phyloP scores from a whole-genome alignment of 1,140 invertebrate species.

The Lordiphosa collinella region DNA sequence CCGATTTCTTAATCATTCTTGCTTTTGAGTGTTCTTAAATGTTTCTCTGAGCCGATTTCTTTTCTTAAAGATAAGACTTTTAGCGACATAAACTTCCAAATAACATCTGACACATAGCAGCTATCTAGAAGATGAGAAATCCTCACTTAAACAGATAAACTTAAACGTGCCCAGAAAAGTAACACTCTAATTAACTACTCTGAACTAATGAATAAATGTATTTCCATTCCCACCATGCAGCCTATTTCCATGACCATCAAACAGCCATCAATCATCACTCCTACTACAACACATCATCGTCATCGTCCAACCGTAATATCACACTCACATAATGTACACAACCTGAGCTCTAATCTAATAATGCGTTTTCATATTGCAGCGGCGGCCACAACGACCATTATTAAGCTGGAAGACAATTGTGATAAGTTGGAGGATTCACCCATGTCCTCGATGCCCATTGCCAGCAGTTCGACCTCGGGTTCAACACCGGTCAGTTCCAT shows the following conservation, averaged over 20 bases:
- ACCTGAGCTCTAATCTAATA: neutral
- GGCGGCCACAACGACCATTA: constrained; percentile 24
- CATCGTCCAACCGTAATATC: constrained; percentile 57
- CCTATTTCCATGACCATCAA: constrained; percentile 64
- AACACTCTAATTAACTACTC: too few species aligned
- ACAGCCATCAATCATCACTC: constrained; percentile 47
- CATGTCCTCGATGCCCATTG: constrained; percentile 28
- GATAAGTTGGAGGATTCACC: constrained; percentile 54
- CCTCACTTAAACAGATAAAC: too few species aligned
- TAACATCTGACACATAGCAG: too few species aligned
- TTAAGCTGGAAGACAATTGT: constrained; percentile 47
- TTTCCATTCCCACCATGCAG: constrained; percentile 15
- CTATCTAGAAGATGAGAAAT: too few species aligned
- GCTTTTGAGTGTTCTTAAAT: too few species aligned
- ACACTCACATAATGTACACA: neutral
- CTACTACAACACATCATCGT: constrained; percentile 55
- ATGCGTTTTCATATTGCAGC: constrained; percentile 20
- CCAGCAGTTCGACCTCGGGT: constrained; percentile 30
- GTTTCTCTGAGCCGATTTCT: too few species aligned
- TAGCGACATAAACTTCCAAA: too few species aligned
- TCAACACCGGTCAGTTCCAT: constrained; percentile 39
- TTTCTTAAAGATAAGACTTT: too few species aligned
- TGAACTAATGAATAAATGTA: constrained; percentile 2
- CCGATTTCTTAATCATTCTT: too few species aligned
- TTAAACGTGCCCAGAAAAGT: too few species aligned